Evolutionary conservation across 2,888 invertebrate species (phyloP), one percentile per base, ranked within the genome.

Genomic region (Chrysolina americana): DNA sequence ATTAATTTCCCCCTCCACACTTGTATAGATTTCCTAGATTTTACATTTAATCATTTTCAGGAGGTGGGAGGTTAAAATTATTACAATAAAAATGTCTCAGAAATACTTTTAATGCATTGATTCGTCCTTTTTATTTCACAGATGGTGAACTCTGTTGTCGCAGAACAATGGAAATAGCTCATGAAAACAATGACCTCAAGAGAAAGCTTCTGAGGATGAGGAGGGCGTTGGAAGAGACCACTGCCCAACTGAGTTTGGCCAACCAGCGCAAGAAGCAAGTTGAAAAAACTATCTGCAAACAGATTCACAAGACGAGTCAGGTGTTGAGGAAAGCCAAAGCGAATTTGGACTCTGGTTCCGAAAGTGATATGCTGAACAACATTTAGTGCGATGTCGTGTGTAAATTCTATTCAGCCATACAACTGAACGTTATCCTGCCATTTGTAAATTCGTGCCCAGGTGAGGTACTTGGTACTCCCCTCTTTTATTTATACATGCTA

Each of bases 191-290:
- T 76, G 92, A 92, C 68, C 87, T 96, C 79, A 93, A 93, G 83
- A 91, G 92, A 80, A 93, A 94, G 87, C 87, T 95, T 78, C 89
- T 91, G 76, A 91, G 93, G 85, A 94, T 94, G 17, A 92, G 93
- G 83, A 91, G 92, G 74, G 93, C 94, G 41, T 90, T 96, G 74
- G 94, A 95, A 83, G 94, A 94, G 81, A 95, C 96, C 8, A 91
- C 94, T 79, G 90, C 92, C 73, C 94, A 95, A 85, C 89, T 96
- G 66, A 93, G 93, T 80, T 90, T 92, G 15, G 93, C 95, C 64
- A 95, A 95, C 87, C 92, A 94, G 87, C 92, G 93, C 80, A 96
- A 96, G 87, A 93, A 93, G 84, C 93, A 93, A 87, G 94, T 96
- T 47, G 95, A 96, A 86, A 93, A 94, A 83, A 94, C 95, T 62